Base-by-base conservation (phyloP, 1,140 invertebrate genomes). In the Dinothrombium tinctorium region DNA sequence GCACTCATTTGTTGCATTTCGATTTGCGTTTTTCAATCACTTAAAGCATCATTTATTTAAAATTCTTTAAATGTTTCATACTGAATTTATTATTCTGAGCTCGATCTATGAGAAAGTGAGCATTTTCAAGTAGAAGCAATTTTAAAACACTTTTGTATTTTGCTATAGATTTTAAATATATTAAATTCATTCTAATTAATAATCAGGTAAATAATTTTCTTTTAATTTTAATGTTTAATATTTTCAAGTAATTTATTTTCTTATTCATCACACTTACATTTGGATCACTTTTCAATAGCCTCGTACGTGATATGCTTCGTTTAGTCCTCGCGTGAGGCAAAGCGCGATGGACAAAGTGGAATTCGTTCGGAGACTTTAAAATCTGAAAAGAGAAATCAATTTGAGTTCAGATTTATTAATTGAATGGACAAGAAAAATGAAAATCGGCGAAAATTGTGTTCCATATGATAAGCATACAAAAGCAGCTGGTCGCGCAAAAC, bases 291-390 rank as follows among this genome's bases (percentile, higher is more conserved):
- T 87, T 87, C 15, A 95, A 67, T 46, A 69, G 64, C 48, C 84
- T 67, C 35, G 73, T 76, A 54, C 92, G 84, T 5, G 73, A 64
- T 38, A 92, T 67, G 52, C 83, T 89, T 45, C 86, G 62, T 53
- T 76, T 76, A 29, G 69, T 69, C 25, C 86, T 65, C 19, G 76
- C 75, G 48, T 79, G 72, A n/a, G 83, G 76, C 33, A 95, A 58
- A 9, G 76, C 76, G 48, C 69, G 69, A 55, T 90, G 82, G 21
- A 82, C 66, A 60, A 95, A 92, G 59, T 92, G 84, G 61, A 78
- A 92, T 58, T 89, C 83, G 40, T 70, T 72, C 44, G 72, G 64
- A 23, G 81, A 83, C 17, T 74, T 73, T 43, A 86, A 58, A 32
- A 84, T 64, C 87, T 84, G 11, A 7, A 25, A 25, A 12, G 9